phyloP scores from a whole-genome alignment of 2,113 vertebrate species.

The Psittacula cyanocephala region DNA sequence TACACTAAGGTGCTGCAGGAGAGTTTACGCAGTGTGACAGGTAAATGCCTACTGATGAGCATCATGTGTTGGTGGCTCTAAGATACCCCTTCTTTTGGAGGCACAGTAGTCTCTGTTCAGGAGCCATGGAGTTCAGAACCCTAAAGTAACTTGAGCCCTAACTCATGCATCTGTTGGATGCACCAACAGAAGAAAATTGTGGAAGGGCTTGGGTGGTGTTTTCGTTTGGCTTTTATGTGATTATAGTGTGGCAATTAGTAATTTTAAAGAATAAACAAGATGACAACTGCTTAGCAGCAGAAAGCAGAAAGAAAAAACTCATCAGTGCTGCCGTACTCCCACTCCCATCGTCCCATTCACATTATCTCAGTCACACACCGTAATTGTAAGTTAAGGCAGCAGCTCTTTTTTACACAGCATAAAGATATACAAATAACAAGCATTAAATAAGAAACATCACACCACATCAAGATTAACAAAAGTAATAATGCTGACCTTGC shows the following conservation, averaged over 20 bases:
- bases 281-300: conserved; percentile 31
- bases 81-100: neutral
- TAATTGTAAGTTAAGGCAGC: conserved; percentile 42
- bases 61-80: neutral
- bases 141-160: neutral
- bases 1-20: neutral
- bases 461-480: conserved; percentile 60
- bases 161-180: neutral
- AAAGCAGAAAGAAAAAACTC: conserved; percentile 36
- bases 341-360: neutral
- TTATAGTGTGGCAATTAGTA: conserved; percentile 45
- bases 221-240: conserved; percentile 45
- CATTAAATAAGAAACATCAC: conserved; percentile 68
- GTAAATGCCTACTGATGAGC: neutral
- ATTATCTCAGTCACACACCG: conserved; percentile 14
- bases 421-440: conserved; percentile 64
- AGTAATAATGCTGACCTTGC: conserved; percentile 69
- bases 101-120: neutral
- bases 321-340: conserved; percentile 51
- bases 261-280: conserved; percentile 59
- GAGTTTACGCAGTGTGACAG: neutral
- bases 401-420: neutral
- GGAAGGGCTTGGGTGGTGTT: conserved; percentile 21
- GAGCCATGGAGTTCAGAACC: neutral
- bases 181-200: neutral